Percentiles rank a stretch among this genome's conserved stretches.
These are phyloP conservation scores for Sympetrum striolatum DNA, from an alignment of 2,888 invertebrate species.

Conservation along the genomic window DNA sequence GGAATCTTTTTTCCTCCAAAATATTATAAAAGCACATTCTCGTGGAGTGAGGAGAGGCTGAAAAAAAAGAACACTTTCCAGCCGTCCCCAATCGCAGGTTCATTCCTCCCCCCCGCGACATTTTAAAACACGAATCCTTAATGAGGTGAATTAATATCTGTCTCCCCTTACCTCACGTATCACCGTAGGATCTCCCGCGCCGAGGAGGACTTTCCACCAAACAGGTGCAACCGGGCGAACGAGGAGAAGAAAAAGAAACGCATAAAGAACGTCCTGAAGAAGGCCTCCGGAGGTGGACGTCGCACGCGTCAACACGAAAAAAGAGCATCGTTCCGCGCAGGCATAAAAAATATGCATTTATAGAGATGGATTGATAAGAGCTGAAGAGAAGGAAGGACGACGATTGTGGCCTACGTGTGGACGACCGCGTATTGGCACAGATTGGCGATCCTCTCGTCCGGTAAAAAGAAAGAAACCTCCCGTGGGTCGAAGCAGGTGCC, in stretches of 20 bases:
- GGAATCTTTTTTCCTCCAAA: background rate
- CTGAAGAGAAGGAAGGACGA: background rate
- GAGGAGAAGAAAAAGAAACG: background rate
- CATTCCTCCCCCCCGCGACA: background rate
- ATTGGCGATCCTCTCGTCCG: background rate
- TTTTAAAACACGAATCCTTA: conserved; percentile 35
- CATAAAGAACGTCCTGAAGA: background rate
- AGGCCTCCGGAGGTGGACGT: background rate
- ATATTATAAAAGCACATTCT: background rate
- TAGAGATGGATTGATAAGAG: background rate
- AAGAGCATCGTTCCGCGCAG: background rate
- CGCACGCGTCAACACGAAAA: background rate
- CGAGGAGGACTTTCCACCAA: background rate
- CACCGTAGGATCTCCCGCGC: background rate
- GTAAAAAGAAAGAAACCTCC: background rate
- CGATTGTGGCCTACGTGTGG: background rate
- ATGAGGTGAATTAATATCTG: conserved; percentile 40
- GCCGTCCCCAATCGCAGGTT: background rate
- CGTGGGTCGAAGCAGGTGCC: background rate
- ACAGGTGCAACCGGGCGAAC: background rate
- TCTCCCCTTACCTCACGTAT: background rate
- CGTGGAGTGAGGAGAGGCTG: too few species aligned
- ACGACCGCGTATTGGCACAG: background rate
- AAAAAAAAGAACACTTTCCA: background rate
- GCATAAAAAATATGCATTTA: background rate